These are phyloP conservation scores for Pocota personata DNA, from an alignment of 2,888 invertebrate genomes.

Conservation along the genomic window DNA sequence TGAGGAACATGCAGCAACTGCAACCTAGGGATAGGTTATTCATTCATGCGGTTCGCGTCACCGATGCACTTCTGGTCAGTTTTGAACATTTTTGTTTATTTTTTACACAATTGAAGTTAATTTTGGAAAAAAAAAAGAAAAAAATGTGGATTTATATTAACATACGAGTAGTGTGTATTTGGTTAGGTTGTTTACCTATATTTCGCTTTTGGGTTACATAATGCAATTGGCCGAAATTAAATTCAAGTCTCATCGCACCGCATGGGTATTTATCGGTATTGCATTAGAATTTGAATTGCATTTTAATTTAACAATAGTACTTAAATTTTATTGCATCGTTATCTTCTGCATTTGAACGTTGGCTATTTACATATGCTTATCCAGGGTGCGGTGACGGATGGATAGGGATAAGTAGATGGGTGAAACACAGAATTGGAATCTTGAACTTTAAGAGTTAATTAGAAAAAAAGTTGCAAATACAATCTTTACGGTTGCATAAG, in stretches of 20 bases:
- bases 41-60: not conserved
- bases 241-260: not conserved
- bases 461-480: not conserved
- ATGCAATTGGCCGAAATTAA: not conserved
- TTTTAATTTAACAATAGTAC: constrained; percentile 27
- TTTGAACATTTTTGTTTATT: constrained; percentile 28
- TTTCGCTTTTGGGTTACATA: not conserved
- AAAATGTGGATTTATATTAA: not conserved
- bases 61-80: constrained; percentile 37
- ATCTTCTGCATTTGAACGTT: not conserved
- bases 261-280: not conserved
- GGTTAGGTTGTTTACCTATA: no score
- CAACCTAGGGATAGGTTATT: constrained; percentile 38
- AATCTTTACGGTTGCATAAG: not conserved
- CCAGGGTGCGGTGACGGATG: not conserved
- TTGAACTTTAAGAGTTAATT: not conserved
- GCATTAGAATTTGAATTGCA: constrained; percentile 45
- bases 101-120: constrained; percentile 46
- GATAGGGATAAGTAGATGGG: not conserved
- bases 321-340: constrained; percentile 1
- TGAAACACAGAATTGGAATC: not conserved
- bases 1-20: constrained; percentile 18
- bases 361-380: not conserved
- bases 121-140: not conserved
- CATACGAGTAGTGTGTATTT: not conserved